Percentiles rank a stretch among this genome's conserved stretches.
Conservation (phyloP, 2,888 invertebrate species). For the Penaeus monodon region DNA sequence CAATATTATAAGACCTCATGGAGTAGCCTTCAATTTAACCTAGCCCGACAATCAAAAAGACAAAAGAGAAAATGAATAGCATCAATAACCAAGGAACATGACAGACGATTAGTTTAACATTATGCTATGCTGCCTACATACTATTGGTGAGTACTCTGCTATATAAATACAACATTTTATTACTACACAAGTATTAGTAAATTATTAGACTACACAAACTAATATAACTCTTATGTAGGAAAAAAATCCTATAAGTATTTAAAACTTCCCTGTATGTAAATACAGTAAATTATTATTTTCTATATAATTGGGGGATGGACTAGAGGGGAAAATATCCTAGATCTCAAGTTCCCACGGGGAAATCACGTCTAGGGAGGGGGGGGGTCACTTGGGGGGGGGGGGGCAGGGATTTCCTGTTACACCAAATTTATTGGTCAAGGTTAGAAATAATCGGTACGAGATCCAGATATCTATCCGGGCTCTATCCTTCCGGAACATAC, state of each 20-base stretch:
- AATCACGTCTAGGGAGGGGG: background rate
- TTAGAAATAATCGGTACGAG: too few species aligned
- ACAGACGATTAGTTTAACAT: background rate
- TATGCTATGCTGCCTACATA: too few species aligned
- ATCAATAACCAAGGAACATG: background rate
- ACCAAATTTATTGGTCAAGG: too few species aligned
- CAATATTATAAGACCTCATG: constrained; percentile 25
- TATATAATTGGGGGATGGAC: background rate
- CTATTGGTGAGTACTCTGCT: too few species aligned
- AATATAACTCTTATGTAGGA: background rate
- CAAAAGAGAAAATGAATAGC: constrained; percentile 19
- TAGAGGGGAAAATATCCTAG: constrained; percentile 13
- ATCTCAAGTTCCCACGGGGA: constrained; percentile 1
- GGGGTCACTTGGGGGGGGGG: too few species aligned
- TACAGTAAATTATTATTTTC: background rate
- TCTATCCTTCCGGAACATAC: too few species aligned
- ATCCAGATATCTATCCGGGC: too few species aligned
- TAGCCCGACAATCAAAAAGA: constrained; percentile 3
- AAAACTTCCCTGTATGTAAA: background rate
- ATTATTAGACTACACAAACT: background rate
- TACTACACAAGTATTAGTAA: background rate
- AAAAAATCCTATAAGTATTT: background rate
- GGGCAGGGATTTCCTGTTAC: too few species aligned
- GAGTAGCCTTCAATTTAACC: background rate
- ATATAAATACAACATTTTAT: too few species aligned